Percentiles rank a stretch among this genome's conserved stretches.
Conservation (phyloP, 2,888 invertebrate species). For the Cepaea hortensis region DNA sequence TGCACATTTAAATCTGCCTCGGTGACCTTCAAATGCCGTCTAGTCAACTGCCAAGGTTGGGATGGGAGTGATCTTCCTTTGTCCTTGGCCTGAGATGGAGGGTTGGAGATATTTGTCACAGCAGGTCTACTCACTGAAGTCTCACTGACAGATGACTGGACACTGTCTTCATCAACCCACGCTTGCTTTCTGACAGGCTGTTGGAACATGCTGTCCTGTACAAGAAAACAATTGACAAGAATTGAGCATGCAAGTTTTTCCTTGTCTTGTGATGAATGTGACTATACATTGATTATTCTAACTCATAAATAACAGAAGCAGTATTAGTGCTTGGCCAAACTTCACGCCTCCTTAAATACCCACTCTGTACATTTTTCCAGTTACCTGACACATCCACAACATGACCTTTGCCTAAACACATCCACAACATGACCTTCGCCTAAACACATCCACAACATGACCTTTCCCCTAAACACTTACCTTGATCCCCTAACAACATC, state of each 20-base stretch:
- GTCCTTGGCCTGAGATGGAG: constrained; percentile 21
- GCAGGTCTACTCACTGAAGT: neutral
- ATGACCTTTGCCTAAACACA: too few species aligned
- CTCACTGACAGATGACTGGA: constrained; percentile 33
- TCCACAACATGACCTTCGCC: too few species aligned
- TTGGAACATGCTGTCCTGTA: constrained; percentile 31
- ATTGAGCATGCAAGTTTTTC: neutral
- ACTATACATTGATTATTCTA: too few species aligned
- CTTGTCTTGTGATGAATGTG: neutral
- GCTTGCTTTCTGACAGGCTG: constrained; percentile 32
- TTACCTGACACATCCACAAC: too few species aligned
- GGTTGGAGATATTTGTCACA: constrained; percentile 37
- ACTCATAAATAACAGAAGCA: too few species aligned
- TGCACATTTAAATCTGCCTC: constrained; percentile 55
- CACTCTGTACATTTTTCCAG: too few species aligned
- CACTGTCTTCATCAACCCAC: constrained; percentile 29
- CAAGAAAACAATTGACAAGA: neutral
- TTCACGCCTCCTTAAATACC: too few species aligned
- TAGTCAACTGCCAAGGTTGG: constrained; percentile 69
- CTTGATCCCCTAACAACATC: too few species aligned
- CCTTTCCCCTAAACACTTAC: too few species aligned
- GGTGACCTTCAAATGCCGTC: constrained; percentile 64
- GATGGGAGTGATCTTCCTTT: constrained; percentile 55
- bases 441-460: too few species aligned
- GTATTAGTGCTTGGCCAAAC: too few species aligned